A percentile compares a stretch with the other conserved stretches of the same genome.
Conservation (phyloP, 2,888 invertebrate genomes). For the Eilema caniola region DNA sequence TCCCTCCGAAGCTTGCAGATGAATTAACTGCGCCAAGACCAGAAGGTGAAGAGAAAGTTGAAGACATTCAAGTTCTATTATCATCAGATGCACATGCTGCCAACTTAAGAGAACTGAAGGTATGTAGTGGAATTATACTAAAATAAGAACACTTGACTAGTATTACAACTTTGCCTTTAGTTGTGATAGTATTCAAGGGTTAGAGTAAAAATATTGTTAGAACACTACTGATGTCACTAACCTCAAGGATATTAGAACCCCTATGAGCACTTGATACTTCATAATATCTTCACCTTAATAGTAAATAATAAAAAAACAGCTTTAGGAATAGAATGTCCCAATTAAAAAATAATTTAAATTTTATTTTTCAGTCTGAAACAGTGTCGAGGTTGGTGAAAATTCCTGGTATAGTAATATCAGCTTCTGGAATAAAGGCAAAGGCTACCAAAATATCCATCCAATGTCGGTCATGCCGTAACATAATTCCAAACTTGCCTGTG, state of each 20-base stretch:
- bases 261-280: too few species aligned
- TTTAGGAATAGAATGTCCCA: too few species aligned
- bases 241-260: neutral
- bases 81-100: conserved; percentile 94
- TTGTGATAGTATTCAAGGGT: too few species aligned
- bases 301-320: too few species aligned
- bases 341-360: neutral
- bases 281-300: too few species aligned
- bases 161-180: too few species aligned
- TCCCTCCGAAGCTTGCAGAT: conserved; percentile 90
- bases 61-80: conserved; percentile 97
- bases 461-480: conserved; percentile 96
- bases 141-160: too few species aligned
- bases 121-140: conserved; percentile 60
- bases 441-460: conserved; percentile 98
- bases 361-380: conserved; percentile 92
- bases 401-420: conserved; percentile 97
- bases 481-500: conserved; percentile 95
- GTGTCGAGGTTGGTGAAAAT: conserved; percentile 98
- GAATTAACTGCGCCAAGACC: conserved; percentile 98
- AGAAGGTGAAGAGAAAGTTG: conserved; percentile 94
- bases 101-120: conserved; percentile 94
- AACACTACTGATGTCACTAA: neutral
- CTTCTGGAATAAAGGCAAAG: conserved; percentile 97
- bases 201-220: too few species aligned